Conservation (phyloP, 2,113 vertebrate genomes). For the Anas platyrhynchos region DNA sequence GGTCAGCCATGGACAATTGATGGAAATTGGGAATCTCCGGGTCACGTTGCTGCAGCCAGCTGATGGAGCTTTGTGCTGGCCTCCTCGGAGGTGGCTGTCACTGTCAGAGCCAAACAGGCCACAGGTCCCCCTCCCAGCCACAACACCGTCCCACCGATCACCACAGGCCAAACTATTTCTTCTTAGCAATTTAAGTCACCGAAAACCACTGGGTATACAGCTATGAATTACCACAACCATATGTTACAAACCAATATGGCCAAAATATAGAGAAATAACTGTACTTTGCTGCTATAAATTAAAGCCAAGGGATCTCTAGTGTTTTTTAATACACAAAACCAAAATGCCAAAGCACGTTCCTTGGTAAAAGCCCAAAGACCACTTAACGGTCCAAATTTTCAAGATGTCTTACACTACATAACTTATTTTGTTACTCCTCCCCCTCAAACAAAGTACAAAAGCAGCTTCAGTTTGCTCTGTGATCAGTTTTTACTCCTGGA, state of each 20-base stretch:
- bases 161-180: not conserved
- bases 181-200: conserved; percentile 24
- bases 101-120: not conserved
- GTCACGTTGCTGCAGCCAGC: not conserved
- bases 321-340: conserved; percentile 24
- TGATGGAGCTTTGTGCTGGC: not conserved
- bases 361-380: conserved; percentile 2
- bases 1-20: not conserved
- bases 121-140: not conserved
- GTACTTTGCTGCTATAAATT: not conserved
- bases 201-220: conserved; percentile 17
- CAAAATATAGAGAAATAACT: not conserved
- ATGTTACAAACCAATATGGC: not conserved
- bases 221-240: not conserved
- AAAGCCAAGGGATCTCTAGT: not conserved
- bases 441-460: not conserved
- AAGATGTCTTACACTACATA: not conserved
- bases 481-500: not conserved
- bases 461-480: not conserved
- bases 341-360: not conserved
- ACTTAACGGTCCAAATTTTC: conserved; percentile 26
- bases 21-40: not conserved
- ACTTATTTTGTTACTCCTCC: not conserved
- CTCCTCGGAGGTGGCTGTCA: not conserved
- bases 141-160: not conserved